Evolutionary conservation across 2,113 vertebrate species (phyloP).

Genomic region (Bufo gargarizans): DNA sequence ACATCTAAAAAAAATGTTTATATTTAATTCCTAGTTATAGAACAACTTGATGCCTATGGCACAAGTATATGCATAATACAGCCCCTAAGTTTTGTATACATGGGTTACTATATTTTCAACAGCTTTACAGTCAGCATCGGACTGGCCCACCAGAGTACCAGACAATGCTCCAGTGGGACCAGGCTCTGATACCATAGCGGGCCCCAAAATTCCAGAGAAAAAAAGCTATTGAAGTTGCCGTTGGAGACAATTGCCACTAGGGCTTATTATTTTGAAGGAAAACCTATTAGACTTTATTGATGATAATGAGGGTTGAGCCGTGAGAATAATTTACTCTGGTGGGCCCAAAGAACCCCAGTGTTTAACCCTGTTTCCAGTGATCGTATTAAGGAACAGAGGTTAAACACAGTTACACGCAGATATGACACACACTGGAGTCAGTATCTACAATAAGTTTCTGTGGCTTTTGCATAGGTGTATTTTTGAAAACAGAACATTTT

Average conservation of each 20-base stretch:
- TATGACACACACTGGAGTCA: not conserved
- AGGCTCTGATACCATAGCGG: no score
- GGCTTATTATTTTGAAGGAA: no score
- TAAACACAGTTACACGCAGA: not conserved
- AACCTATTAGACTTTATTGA: no score
- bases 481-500: not conserved
- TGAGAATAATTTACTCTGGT: no score
- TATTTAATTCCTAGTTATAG: not conserved
- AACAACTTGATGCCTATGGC: not conserved
- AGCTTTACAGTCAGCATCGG: not conserved
- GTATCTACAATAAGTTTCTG: not conserved
- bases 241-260: no score
- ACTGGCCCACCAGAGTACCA: no score
- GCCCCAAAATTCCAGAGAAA: no score
- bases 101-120: not conserved
- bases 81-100: not conserved
- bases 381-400: not conserved
- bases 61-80: not conserved
- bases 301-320: no score
- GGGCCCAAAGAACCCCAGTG: no score
- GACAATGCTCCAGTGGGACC: no score
- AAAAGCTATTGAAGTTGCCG: no score
- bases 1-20: not conserved
- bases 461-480: slow-evolving; percentile 12
- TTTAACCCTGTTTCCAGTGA: not conserved